These are phyloP conservation scores for Dryomyza anilis DNA, from an alignment of 2,888 invertebrate genomes.

Conservation along the genomic window DNA sequence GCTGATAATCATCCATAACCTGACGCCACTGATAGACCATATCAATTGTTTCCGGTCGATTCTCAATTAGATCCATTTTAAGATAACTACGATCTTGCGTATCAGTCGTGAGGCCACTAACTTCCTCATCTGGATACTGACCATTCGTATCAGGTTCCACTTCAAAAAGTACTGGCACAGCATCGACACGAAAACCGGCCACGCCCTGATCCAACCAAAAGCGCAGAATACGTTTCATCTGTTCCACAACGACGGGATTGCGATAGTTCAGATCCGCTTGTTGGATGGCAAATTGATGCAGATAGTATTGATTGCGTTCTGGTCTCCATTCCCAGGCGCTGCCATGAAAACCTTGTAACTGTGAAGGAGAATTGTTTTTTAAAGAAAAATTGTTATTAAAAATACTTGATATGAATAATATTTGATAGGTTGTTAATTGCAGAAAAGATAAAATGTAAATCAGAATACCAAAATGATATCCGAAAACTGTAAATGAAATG, in stretches of 20 bases:
- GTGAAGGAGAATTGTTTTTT: too few species aligned
- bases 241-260: constrained; percentile 68
- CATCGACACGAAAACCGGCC: constrained; percentile 74
- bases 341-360: constrained; percentile 62
- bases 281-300: constrained; percentile 66
- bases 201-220: constrained; percentile 77
- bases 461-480: too few species aligned
- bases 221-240: constrained; percentile 69
- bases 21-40: constrained; percentile 60
- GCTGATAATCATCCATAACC: constrained; percentile 69
- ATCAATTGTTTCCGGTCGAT: constrained; percentile 62
- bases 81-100: constrained; percentile 63
- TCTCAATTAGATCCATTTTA: constrained; percentile 65
- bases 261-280: constrained; percentile 76
- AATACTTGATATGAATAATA: too few species aligned
- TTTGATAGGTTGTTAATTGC: too few species aligned
- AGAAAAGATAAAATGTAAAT: too few species aligned
- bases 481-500: too few species aligned
- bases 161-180: constrained; percentile 61
- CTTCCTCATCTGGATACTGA: constrained; percentile 64
- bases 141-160: constrained; percentile 61
- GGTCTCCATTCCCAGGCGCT: constrained; percentile 69
- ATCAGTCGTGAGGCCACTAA: constrained; percentile 58
- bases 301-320: constrained; percentile 65
- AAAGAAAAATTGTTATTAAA: too few species aligned